Conservation (phyloP, 2,888 invertebrate genomes). For the Apantesis nais region DNA sequence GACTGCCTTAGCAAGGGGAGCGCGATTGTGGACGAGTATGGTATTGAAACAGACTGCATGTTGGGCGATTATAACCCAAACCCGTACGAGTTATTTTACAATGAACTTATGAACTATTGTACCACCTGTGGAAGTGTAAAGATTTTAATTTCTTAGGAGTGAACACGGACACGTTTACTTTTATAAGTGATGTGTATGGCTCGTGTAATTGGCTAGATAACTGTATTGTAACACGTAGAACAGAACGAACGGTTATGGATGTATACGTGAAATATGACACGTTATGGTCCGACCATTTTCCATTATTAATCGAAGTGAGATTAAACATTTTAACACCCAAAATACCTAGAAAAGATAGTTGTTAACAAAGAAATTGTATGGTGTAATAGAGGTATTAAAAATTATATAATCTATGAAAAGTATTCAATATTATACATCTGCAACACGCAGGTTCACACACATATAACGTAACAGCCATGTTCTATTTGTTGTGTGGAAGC, state of each 20-base stretch:
- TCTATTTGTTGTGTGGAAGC: no score
- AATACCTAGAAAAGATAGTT: no score
- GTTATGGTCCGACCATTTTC: conserved; percentile 1
- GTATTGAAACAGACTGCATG: not conserved
- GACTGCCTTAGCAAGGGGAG: no score
- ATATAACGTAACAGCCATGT: no score
- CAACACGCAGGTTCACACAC: no score
- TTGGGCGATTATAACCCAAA: conserved; percentile 4
- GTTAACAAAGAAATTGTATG: no score
- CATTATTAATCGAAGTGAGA: not conserved
- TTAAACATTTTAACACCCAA: not conserved
- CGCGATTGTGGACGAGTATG: no score
- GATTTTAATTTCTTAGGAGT: not conserved
- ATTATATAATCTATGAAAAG: no score
- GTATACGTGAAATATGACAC: not conserved
- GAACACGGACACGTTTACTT: not conserved
- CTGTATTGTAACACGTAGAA: no score
- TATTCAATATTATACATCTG: no score
- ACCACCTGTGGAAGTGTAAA: not conserved
- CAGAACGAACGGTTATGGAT: not conserved
- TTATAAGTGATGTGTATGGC: not conserved
- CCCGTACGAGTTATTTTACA: conserved; percentile 10
- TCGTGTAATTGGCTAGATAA: not conserved
- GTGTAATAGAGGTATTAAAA: no score
- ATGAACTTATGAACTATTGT: not conserved